Conservation (phyloP, 2,113 vertebrate species). For the Toxotes jaculatrix region DNA sequence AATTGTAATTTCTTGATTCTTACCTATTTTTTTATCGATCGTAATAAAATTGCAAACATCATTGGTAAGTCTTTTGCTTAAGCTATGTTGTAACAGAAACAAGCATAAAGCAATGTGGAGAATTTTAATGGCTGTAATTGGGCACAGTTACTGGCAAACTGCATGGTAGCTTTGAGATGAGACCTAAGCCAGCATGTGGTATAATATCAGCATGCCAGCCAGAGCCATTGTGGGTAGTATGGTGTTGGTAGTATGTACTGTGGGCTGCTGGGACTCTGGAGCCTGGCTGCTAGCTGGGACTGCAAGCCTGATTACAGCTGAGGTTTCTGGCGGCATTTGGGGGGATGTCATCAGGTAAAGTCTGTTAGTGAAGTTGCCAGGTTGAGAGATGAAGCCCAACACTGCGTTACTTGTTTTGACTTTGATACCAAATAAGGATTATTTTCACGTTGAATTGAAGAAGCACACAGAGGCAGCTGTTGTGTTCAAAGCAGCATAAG, state of each 20-base stretch:
- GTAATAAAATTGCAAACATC: slow-evolving; percentile 23
- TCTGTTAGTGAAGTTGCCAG: slow-evolving; percentile 19
- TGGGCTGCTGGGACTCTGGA: slow-evolving; percentile 64
- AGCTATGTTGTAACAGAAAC: slow-evolving; percentile 84
- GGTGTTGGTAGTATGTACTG: slow-evolving; percentile 77
- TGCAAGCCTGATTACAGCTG: slow-evolving; percentile 44
- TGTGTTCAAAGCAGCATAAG: not conserved
- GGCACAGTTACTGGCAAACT: slow-evolving; percentile 87
- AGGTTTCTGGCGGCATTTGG: slow-evolving; percentile 47
- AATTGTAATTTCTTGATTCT: not conserved
- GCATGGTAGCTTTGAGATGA: slow-evolving; percentile 86
- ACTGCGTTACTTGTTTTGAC: slow-evolving; percentile 26
- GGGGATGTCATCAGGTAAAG: slow-evolving; percentile 56
- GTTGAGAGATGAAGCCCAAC: slow-evolving; percentile 16
- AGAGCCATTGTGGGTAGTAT: slow-evolving; percentile 76
- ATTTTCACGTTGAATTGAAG: not conserved
- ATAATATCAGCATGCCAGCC: slow-evolving; percentile 88
- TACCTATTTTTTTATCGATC: slow-evolving; percentile 4
- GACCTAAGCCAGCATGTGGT: slow-evolving; percentile 82
- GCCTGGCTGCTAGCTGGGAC: slow-evolving; percentile 58
- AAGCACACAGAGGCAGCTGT: not conserved
- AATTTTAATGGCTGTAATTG: slow-evolving; percentile 93
- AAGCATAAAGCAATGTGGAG: slow-evolving; percentile 90
- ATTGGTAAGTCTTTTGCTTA: slow-evolving; percentile 75
- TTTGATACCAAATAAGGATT: not conserved